Base-by-base conservation (phyloP, 2,113 vertebrate species). In the Silurus asotus region DNA sequence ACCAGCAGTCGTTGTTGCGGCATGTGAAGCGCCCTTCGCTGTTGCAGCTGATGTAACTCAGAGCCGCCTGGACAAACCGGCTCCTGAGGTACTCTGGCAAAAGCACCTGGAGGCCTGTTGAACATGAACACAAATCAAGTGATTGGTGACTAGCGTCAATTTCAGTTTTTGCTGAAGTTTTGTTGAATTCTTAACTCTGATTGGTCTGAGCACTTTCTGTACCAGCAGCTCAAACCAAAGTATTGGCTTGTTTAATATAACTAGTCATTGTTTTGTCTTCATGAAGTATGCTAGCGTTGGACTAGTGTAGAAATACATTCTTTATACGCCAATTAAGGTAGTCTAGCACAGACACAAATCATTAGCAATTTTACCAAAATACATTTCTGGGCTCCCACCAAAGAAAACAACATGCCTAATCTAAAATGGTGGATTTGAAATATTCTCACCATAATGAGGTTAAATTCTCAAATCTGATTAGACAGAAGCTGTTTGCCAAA, bases 11-110 rank as follows among this genome's bases (percentile, higher is more conserved):
- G 0, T 95, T 93, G 75, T 88, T 92, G 86, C 23, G 95, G 93
- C 98, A 99, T 87, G 97, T 87, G 72, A 99, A 97, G 89, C 95
- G 95, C 0, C 98, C 98, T 23, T 97, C 96, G 0, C 96, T 97
- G 92, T 97, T 96, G 91, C 98, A 99, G 62, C 96, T 96, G 14
- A 99, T 96, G 91, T 99, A 99, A 94, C 96, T 95, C 81, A 99
- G 96, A 0, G 98, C 98, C 0, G 98, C 98, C 0, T 95, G 94
- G 87, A 99, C 96, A 11, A 99, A 99, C 49, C 94, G 91, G 84
- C 95, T 95, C 14, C 94, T 95, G 89, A 99, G 91, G 93, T 99
- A 95, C 51, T 91, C 91, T 0, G 98, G 98, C 9, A 99, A 93
- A 92, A 99, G 94, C 0, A 94, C 96, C 95, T 99, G 98, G 87